Evolutionary conservation across 2,888 invertebrate species (phyloP), one percentile per base, ranked within the genome.

Genomic region (Lepidonotus clava): DNA sequence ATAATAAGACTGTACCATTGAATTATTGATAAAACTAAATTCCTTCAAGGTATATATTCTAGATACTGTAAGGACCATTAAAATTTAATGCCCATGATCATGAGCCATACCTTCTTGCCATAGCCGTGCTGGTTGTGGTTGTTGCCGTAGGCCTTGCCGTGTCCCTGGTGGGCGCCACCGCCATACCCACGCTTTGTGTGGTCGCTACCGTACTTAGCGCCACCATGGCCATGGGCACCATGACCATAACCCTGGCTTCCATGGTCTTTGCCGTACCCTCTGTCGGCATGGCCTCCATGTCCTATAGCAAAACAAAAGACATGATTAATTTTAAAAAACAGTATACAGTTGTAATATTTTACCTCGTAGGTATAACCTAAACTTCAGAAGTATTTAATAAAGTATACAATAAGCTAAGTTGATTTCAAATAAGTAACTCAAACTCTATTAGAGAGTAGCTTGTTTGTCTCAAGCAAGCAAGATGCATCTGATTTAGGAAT

Each of bases 71-170:
- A n/a, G n/a, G n/a, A n/a, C n/a, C n/a, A n/a, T n/a, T n/a, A n/a
- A n/a, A n/a, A n/a, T n/a, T n/a, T n/a, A n/a, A n/a, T n/a, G n/a
- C n/a, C n/a, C n/a, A n/a, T n/a, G n/a, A n/a, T n/a, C n/a, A n/a
- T n/a, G n/a, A 5, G 21, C 24, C 5, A 66, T 76, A 80, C 80
- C 80, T 80, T 80, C n/a, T 46, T 80, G 14, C 80, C 80, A 80
- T 80, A 80, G 24, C 46, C 80, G 5, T 80, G 14, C 28, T 80
- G 14, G 5, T 41, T 8, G 28, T 80, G 46, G 80, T 80, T 32
- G 14, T 41, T 41, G 6, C 80, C 80, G 18, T 80, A 80, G 24
- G 46, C 80, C 46, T 80, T 14, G 4, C 80, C 80, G 46, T 80
- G 46, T 5, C 28, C 46, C 41, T 80, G 80, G 80, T 80, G 46